Evolutionary conservation across 2,888 invertebrate species (phyloP).

Genomic region (Apotomis betuletana): DNA sequence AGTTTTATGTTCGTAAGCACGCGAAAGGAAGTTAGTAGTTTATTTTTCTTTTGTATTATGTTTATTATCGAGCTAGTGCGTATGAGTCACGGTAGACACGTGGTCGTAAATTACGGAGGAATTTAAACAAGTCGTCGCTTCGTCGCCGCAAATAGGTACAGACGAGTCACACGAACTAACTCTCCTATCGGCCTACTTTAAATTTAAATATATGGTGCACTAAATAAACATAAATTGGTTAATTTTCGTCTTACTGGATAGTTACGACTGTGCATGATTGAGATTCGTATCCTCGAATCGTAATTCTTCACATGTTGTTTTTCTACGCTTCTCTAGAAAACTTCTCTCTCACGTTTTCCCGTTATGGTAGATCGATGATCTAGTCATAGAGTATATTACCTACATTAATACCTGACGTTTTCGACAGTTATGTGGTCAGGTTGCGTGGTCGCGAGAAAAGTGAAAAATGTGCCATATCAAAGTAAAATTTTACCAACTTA

Average conservation of each 20-base stretch:
- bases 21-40: slow-evolving; percentile 79
- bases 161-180: slow-evolving; percentile 21
- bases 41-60: slow-evolving; percentile 67
- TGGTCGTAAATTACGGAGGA: slow-evolving; percentile 65
- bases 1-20: slow-evolving; percentile 79
- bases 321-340: neutral
- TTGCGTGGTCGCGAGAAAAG: too few relatives aligned
- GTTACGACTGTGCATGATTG: neutral
- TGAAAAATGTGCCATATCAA: too few relatives aligned
- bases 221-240: slow-evolving; percentile 14
- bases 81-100: slow-evolving; percentile 69
- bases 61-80: slow-evolving; percentile 72
- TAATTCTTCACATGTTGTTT: neutral
- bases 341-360: too few relatives aligned
- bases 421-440: too few relatives aligned
- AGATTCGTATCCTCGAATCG: neutral
- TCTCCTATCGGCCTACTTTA: slow-evolving; percentile 21
- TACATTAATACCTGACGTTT: too few relatives aligned
- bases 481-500: too few relatives aligned
- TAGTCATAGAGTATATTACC: too few relatives aligned
- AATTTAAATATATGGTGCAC: slow-evolving; percentile 49
- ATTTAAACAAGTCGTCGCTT: slow-evolving; percentile 64
- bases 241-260: slow-evolving; percentile 10
- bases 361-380: too few relatives aligned
- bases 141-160: slow-evolving; percentile 56